These are phyloP conservation scores for Jordanella pulchra DNA, from an alignment of 2,797 vertebrate species.

Conservation along the genomic window DNA sequence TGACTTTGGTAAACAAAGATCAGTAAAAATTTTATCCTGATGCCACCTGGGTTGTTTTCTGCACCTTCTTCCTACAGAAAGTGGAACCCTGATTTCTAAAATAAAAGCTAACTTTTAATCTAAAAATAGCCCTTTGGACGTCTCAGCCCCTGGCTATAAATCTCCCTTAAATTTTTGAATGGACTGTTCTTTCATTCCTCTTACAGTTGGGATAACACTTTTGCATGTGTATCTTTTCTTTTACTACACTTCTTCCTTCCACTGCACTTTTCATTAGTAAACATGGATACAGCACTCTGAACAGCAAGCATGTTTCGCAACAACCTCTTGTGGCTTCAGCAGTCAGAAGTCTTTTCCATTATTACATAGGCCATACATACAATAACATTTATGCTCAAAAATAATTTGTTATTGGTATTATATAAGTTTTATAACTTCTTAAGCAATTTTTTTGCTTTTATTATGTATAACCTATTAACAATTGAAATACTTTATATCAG, in stretches of 20 bases:
- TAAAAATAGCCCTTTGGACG: too few species aligned
- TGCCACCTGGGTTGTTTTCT: too few species aligned
- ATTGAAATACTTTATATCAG: too few species aligned
- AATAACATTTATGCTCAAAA: neutral
- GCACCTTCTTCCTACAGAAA: neutral
- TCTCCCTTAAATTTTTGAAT: neutral
- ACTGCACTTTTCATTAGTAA: neutral
- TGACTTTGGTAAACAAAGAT: neutral
- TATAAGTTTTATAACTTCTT: neutral
- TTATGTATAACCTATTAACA: neutral
- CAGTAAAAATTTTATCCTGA: neutral
- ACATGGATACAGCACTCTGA: neutral
- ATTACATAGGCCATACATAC: neutral
- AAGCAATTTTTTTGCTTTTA: neutral
- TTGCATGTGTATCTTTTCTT: neutral
- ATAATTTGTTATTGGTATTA: too few species aligned
- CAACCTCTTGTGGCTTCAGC: neutral
- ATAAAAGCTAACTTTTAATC: too few species aligned
- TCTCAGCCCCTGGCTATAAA: neutral
- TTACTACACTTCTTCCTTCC: neutral
- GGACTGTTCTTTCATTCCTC: neutral
- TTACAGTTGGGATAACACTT: neutral
- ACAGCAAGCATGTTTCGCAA: neutral
- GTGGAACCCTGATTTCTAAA: too few species aligned
- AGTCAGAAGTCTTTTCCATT: neutral